phyloP scores from a whole-genome alignment of 2,888 invertebrate species.

The Petrolisthes cinctipes region DNA sequence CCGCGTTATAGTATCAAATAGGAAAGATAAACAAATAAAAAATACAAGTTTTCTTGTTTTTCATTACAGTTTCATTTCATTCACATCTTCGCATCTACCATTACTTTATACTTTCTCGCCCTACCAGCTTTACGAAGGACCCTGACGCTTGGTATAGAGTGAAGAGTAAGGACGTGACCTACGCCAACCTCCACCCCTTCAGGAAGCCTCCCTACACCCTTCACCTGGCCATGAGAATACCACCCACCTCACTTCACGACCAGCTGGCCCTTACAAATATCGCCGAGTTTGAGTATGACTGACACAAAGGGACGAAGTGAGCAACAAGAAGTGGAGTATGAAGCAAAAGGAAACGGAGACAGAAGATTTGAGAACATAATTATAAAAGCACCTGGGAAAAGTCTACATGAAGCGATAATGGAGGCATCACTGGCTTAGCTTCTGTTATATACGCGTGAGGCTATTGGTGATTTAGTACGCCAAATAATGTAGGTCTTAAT shows the following conservation, averaged over 20 bases:
- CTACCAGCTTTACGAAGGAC: slow-evolving; percentile 38
- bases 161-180: not conserved
- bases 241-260: slow-evolving; percentile 15
- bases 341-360: not conserved
- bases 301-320: not conserved
- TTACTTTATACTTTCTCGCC: not conserved
- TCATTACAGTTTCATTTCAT: not conserved
- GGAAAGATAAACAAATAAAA: too few species aligned
- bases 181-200: slow-evolving; percentile 42
- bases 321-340: not conserved
- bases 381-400: not conserved
- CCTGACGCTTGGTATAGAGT: slow-evolving; percentile 13
- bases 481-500: not conserved
- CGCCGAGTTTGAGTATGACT: not conserved
- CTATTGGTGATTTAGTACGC: too few species aligned
- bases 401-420: not conserved
- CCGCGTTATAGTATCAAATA: too few species aligned
- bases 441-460: too few species aligned
- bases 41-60: not conserved
- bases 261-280: slow-evolving; percentile 28
- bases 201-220: not conserved
- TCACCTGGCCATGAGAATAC: slow-evolving; percentile 24
- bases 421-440: not conserved
- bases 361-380: not conserved
- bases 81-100: not conserved